These are phyloP conservation scores for Notolabrus celidotus DNA, from an alignment of 2,797 vertebrate genomes.

Conservation along the genomic window DNA sequence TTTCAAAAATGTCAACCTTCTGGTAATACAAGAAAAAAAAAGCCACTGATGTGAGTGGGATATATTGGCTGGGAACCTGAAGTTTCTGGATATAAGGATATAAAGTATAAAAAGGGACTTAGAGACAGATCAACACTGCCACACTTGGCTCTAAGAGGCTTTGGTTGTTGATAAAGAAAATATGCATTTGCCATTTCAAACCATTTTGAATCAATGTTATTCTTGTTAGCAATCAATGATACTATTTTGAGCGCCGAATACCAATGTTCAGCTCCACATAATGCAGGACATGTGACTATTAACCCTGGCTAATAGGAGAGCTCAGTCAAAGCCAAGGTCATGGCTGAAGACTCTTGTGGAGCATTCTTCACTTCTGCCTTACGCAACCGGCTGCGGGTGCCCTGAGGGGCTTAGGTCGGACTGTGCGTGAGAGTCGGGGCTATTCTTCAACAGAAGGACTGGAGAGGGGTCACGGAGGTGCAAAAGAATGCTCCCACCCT, in stretches of 20 bases:
- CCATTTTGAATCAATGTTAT: background rate
- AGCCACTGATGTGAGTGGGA: background rate
- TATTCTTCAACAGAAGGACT: slow-evolving; percentile 74
- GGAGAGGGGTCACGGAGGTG: slow-evolving; percentile 71
- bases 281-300: slow-evolving; percentile 46
- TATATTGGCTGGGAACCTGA: background rate
- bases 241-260: background rate
- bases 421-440: slow-evolving; percentile 65
- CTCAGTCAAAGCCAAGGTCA: slow-evolving; percentile 71
- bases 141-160: background rate
- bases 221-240: background rate
- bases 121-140: no score
- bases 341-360: slow-evolving; percentile 69
- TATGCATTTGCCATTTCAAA: background rate
- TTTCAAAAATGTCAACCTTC: background rate
- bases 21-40: background rate
- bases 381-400: slow-evolving; percentile 56
- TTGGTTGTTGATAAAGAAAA: no score
- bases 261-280: background rate
- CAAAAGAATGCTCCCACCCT: slow-evolving; percentile 66
- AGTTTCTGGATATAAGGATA: background rate
- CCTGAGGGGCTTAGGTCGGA: slow-evolving; percentile 57
- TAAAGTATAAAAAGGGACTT: no score
- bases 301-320: slow-evolving; percentile 34
- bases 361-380: slow-evolving; percentile 69